Base-by-base conservation (phyloP, 2,113 vertebrate genomes). In the Cyprinodon variegatus region DNA sequence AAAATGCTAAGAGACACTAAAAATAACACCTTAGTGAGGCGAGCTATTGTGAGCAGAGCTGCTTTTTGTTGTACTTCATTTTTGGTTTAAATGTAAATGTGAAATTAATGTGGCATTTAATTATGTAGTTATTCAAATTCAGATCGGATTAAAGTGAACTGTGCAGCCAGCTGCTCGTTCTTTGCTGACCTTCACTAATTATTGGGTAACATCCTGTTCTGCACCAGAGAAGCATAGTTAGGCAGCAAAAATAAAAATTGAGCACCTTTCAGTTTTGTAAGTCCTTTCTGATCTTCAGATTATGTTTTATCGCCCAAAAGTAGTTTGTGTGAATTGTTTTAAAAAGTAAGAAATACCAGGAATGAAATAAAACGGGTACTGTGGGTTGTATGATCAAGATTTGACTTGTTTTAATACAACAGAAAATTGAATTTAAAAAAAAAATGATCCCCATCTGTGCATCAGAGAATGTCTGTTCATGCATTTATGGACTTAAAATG, bases 61-160 rank as follows among this genome's bases (percentile, higher is more conserved):
- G 50, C 17, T 53, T 53, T 60, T n/a, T 20, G 65, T 57, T 45
- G 20, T 50, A 68, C 66, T 80, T 82, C 12, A 13, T 36, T 61
- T 39, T 71, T 38, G n/a, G 59, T 82, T 59, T 65, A 0, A 46
- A 64, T 80, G 43, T 76, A 71, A 88, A 83, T 82, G 13, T 50
- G 64, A 85, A 84, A 76, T 78, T 74, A 63, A 78, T 82, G 48
- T 81, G 41, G 70, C 70, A 66, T 90, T 85, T 85, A 83, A 89
- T 84, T 81, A 78, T 79, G 78, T 64, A 79, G 86, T 86, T 85
- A 81, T 85, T 86, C 78, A 75, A 61, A 65, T 41, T 67, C 50
- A 67, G 81, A 83, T 75, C 40, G 68, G 82, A 68, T 38, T 37
- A 72, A 77, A 50, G 79, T 81, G 59, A 68, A 75, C 73, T 81